Evolutionary conservation across 2,888 invertebrate species (phyloP), one percentile per base, ranked within the genome.

Genomic region (Anthrax anthrax): DNA sequence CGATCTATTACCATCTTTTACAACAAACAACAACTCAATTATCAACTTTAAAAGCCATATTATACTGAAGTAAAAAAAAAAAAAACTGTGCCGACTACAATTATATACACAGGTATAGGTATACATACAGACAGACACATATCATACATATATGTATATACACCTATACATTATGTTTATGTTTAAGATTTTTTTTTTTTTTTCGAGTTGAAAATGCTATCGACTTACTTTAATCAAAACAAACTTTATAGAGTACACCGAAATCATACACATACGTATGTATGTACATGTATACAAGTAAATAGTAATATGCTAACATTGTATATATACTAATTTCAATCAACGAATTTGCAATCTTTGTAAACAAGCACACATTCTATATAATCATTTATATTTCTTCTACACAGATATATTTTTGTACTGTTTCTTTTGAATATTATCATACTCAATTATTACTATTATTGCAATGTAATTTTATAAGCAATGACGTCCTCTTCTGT

Each of bases 1-100:
- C 39, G 40, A 47, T 43, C 34, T 43, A 43, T 43, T 47, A 43
- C 43, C 43, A 43, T 39, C 34, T 17, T 39, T 38, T 18, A 13
- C 18, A 37, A 37, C 37, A 14, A 38, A 32, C 37, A 38, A 32
- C 37, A 47, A 47, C 47, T 47, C 47, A 47, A 47, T 47, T 43
- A 47, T 27, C 18, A 39, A 39, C 37, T 43, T 47, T 47, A 10
- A 39, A 4, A 39, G 19, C n/a, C n/a, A n/a, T n/a, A 39, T 6
- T 18, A 39, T 23, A 32, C 12, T 32, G 3, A 32, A 32, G 29
- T 1, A 12, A 32, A 27, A 23, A 27, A 27, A 1, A 27, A 27
- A 27, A 27, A 23, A 23, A 23, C 23, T 23, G 23, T 23, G 8
- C 23, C 23, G 8, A 23, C 23, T 23, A 23, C 8, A 23, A 6